Percentiles rank a stretch among this genome's conserved stretches.
Conservation (phyloP, 1,140 invertebrate genomes). For the Anthonomus grandis region DNA sequence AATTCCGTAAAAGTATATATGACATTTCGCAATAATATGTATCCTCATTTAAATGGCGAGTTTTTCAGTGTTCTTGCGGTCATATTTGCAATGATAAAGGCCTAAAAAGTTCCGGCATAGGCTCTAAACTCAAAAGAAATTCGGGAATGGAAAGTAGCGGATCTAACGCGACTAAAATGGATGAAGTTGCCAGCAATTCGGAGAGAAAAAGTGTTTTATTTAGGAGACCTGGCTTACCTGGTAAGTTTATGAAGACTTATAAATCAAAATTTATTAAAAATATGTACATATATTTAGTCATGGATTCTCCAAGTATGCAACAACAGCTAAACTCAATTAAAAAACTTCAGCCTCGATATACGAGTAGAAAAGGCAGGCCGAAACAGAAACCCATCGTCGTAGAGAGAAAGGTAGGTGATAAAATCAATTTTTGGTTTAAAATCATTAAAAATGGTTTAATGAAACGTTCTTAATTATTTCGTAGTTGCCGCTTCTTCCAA, state of each 20-base stretch:
- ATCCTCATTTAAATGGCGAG: neutral
- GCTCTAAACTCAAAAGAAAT: slow-evolving; percentile 22
- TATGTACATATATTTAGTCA: slow-evolving; percentile 14
- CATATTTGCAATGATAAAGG: slow-evolving; percentile 52
- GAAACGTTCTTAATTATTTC: neutral
- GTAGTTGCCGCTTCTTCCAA: slow-evolving; percentile 52
- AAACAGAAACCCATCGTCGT: slow-evolving; percentile 57
- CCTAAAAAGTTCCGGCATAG: slow-evolving; percentile 8
- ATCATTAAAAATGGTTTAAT: too few relatives aligned
- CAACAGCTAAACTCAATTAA: slow-evolving; percentile 37
- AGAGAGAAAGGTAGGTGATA: slow-evolving; percentile 49
- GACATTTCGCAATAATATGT: too few relatives aligned
- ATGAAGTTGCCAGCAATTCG: neutral
- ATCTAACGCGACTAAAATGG: neutral
- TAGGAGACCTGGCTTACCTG: neutral
- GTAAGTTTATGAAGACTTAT: neutral
- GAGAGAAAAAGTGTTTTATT: neutral
- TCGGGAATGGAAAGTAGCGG: slow-evolving; percentile 5
- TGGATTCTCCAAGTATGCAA: slow-evolving; percentile 13
- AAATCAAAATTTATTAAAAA: too few relatives aligned
- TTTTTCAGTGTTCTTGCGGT: slow-evolving; percentile 50
- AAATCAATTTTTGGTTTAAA: neutral
- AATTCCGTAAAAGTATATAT: slow-evolving; percentile 36
- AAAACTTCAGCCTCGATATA: slow-evolving; percentile 48
- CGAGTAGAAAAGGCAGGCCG: slow-evolving; percentile 51